phyloP scores from a whole-genome alignment of 1,140 invertebrate genomes.

The Drosophila insularis region DNA sequence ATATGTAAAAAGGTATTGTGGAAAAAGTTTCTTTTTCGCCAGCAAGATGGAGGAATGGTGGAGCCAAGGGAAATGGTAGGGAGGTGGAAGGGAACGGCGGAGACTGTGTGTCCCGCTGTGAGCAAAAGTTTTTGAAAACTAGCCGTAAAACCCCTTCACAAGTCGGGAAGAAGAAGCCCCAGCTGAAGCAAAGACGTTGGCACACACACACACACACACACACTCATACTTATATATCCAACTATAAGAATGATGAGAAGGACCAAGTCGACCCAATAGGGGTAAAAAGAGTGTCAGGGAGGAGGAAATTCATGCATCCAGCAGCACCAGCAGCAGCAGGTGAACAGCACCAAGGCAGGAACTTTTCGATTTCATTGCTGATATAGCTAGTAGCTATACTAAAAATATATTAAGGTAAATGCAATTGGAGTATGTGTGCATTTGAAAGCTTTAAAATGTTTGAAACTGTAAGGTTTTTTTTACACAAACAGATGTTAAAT shows the following conservation, averaged over 20 bases:
- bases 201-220: not conserved
- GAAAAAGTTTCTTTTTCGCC: slow-evolving; percentile 54
- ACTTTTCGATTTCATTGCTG: slow-evolving; percentile 75
- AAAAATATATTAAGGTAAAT: slow-evolving; percentile 21
- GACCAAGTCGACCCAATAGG: not conserved
- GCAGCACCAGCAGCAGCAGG: slow-evolving; percentile 39
- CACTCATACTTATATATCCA: not conserved
- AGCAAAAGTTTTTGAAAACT: slow-evolving; percentile 67
- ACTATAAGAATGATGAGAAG: not conserved
- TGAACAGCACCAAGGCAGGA: slow-evolving; percentile 29
- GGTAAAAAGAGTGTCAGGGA: too few relatives aligned
- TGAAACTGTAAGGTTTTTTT: slow-evolving; percentile 19
- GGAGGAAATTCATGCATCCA: too few relatives aligned
- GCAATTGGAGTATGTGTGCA: slow-evolving; percentile 31
- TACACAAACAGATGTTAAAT: not conserved
- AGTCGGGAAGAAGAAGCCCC: slow-evolving; percentile 26
- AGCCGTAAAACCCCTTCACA: slow-evolving; percentile 64
- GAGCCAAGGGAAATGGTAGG: not conserved
- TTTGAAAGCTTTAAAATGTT: slow-evolving; percentile 1
- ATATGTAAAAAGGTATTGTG: slow-evolving; percentile 61
- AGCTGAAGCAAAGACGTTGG: slow-evolving; percentile 20
- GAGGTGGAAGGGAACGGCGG: too few relatives aligned
- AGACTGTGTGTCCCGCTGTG: slow-evolving; percentile 46
- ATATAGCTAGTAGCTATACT: slow-evolving; percentile 35
- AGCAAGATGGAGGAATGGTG: slow-evolving; percentile 2